Percentiles rank a stretch among this genome's conserved stretches.
Conservation (phyloP, 2,113 vertebrate species). For the Mobula birostris region DNA sequence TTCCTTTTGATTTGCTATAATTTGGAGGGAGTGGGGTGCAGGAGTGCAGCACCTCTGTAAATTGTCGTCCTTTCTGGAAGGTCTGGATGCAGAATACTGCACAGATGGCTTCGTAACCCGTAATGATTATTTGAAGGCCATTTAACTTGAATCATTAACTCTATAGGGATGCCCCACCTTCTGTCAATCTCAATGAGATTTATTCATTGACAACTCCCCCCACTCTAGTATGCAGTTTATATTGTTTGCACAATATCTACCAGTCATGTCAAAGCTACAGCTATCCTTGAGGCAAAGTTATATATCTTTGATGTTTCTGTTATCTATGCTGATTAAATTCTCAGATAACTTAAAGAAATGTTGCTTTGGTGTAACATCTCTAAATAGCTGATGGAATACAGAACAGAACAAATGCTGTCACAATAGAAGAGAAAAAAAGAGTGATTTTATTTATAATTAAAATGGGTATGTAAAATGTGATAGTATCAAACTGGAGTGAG, state of each 20-base stretch:
- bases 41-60: neutral
- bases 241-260: neutral
- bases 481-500: neutral
- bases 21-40: neutral
- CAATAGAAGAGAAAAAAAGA: neutral
- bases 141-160: neutral
- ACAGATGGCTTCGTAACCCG: too few species aligned
- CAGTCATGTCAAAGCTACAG: neutral
- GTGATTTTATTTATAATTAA: neutral
- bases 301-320: neutral
- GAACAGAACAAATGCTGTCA: neutral
- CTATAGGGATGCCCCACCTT: neutral
- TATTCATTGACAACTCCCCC: neutral
- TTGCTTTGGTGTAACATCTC: neutral
- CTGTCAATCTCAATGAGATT: neutral
- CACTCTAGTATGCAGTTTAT: neutral
- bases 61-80: too few species aligned
- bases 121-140: too few species aligned
- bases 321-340: neutral
- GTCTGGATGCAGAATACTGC: too few species aligned
- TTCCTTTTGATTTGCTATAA: neutral
- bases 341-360: neutral
- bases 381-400: neutral
- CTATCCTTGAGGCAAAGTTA: neutral
- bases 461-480: neutral